Evolutionary conservation across 2,797 vertebrate genomes (phyloP).

Genomic region (Labeo calbasu): DNA sequence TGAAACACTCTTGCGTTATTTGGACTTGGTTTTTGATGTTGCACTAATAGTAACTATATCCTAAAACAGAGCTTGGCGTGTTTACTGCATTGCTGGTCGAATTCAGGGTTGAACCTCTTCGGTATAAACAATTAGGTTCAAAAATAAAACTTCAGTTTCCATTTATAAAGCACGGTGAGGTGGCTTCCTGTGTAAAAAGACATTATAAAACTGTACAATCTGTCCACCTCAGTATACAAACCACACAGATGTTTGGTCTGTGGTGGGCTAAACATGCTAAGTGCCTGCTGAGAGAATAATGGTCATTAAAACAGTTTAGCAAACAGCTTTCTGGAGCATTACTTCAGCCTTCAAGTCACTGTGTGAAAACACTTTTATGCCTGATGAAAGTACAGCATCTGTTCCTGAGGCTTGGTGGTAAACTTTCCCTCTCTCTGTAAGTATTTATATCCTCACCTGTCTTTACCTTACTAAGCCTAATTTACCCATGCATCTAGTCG

Average conservation of each 20-base stretch:
- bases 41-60: not conserved
- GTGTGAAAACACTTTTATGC: conserved; percentile 10
- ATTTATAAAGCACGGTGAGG: not conserved
- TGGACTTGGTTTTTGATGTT: conserved; percentile 18
- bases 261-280: conserved; percentile 26
- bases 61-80: not conserved
- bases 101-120: not conserved
- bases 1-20: conserved; percentile 22
- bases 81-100: not conserved
- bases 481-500: conserved; percentile 8
- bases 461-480: not conserved
- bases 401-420: not conserved
- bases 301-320: conserved; percentile 14
- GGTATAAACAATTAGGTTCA: conserved; percentile 20
- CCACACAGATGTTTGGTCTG: conserved; percentile 19
- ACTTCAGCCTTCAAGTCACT: not conserved
- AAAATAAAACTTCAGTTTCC: not conserved
- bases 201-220: conserved; percentile 2
- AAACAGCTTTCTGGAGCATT: not conserved
- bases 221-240: conserved; percentile 20
- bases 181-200: conserved; percentile 18
- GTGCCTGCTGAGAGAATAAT: conserved; percentile 24
- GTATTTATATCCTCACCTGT: conserved; percentile 5
- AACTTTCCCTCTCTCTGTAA: conserved; percentile 11
- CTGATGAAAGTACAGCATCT: conserved; percentile 18